Conservation (phyloP, 2,888 invertebrate species). For the Pollenia angustigena region DNA sequence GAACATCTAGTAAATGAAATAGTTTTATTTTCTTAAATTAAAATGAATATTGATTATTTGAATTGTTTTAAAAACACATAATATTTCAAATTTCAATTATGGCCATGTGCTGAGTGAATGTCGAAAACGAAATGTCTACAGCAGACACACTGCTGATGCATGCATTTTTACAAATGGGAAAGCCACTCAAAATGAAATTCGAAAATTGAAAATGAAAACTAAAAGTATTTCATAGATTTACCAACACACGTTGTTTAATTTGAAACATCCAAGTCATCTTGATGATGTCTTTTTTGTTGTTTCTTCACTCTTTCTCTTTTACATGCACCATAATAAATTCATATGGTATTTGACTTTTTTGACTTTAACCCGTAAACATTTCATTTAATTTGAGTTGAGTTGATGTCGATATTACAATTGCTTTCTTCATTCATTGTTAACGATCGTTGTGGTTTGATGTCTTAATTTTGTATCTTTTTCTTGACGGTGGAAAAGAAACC, state of each 20-base stretch:
- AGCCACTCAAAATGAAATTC: conserved; percentile 48
- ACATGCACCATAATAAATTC: conserved; percentile 46
- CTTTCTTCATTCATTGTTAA: conserved; percentile 27
- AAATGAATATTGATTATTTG: conserved; percentile 72
- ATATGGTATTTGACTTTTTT: conserved; percentile 64
- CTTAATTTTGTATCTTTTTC: background rate
- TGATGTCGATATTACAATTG: conserved; percentile 52
- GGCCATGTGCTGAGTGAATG: conserved; percentile 81
- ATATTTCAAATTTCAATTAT: conserved; percentile 83
- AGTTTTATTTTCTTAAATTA: background rate
- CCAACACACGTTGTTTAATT: conserved; percentile 7
- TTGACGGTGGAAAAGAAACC: background rate
- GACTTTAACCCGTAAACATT: conserved; percentile 58
- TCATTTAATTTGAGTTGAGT: conserved; percentile 31
- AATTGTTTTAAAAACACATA: conserved; percentile 81
- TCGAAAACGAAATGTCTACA: conserved; percentile 35
- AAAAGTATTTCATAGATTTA: conserved; percentile 7
- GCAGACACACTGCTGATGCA: conserved; percentile 5
- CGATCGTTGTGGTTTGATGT: conserved; percentile 14
- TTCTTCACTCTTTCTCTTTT: conserved; percentile 14
- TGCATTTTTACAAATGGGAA: conserved; percentile 32
- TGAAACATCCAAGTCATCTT: background rate
- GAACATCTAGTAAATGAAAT: conserved; percentile 5
- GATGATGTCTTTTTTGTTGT: conserved; percentile 22
- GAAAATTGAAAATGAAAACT: conserved; percentile 23